Evolutionary conservation across 1,140 invertebrate genomes (phyloP), one percentile per base, ranked within the genome.

Genomic region (Ips typographus): DNA sequence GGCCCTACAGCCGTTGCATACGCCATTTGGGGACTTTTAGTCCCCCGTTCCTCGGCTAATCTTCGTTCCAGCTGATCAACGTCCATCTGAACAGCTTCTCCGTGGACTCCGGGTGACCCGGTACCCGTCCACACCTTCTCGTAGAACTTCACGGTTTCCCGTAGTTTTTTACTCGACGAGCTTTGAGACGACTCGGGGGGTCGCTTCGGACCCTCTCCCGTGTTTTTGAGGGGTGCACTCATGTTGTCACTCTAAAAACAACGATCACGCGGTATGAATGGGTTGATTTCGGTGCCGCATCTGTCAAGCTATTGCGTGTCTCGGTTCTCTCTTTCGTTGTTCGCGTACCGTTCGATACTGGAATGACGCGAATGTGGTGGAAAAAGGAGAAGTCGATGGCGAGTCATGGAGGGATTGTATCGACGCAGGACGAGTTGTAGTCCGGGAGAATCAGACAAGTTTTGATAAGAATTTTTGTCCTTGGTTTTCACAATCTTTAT

Each of bases 61-160:
- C 84, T 80, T 8, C 84, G 81, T 74, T 89, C 87, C 71, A 89
- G 84, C 55, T 87, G 85, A 49, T 84, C 83, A 4, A 88, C 86
- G 76, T 88, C 80, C 37, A 84, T 67, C 75, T 82, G 80, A 4
- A 81, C 85, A 61, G 86, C 86, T 41, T 84, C 83, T 75, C 87
- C 79, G 4, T 82, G 66, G 41, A 68, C 79, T 40, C 81, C 80
- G 7, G 79, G 77, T 40, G 77, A 77, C 52, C 77, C 77, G 8
- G 68, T 52, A 41, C 86, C 85, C 38, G 85, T 84, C 88, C 89
- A 92, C 37, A 91, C 84, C 79, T 89, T 88, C 74, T 93, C 91
- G 79, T 90, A 92, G 78, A 91, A 91, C 60, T 83, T 87, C 64
- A 93, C 90, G 74, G 87, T 85, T 72, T 92, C 88, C 51, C 85